These are phyloP conservation scores for Andrena minutula DNA, from an alignment of 2,888 invertebrate genomes.

Conservation along the genomic window DNA sequence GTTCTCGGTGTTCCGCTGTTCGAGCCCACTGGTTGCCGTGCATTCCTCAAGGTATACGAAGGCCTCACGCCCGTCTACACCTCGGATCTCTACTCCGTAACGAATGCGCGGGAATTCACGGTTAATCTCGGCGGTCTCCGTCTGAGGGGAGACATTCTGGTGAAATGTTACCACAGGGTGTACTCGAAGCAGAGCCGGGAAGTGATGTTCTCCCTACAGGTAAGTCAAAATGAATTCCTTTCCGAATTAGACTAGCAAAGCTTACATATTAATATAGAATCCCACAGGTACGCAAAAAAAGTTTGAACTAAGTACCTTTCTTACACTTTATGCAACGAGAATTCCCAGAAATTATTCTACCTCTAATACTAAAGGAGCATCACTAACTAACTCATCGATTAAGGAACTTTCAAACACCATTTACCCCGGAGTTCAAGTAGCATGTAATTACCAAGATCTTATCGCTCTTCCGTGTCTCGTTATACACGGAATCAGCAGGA, in stretches of 20 bases:
- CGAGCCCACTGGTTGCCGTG: conserved; percentile 88
- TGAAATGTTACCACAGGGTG: conserved; percentile 94
- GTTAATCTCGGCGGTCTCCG: conserved; percentile 89
- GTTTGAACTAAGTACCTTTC: too few species aligned
- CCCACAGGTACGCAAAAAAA: too few species aligned
- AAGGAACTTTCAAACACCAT: too few species aligned
- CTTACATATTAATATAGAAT: too few species aligned
- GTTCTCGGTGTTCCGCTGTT: conserved; percentile 94
- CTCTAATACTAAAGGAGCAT: too few species aligned
- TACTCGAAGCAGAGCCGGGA: conserved; percentile 83
- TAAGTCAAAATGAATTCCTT: conserved; percentile 52
- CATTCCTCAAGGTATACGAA: conserved; percentile 95
- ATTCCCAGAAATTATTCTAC: too few species aligned
- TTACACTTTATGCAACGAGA: too few species aligned
- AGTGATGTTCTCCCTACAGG: conserved; percentile 84
- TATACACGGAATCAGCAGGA: conserved; percentile 4
- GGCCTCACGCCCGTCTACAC: conserved; percentile 95
- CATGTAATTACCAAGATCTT: conserved; percentile 41
- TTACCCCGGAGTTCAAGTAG: not conserved
- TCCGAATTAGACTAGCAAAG: conserved; percentile 17
- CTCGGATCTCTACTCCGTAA: conserved; percentile 87
- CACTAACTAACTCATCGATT: too few species aligned
- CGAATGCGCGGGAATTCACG: conserved; percentile 89
- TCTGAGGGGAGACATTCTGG: conserved; percentile 94
- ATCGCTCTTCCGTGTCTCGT: conserved; percentile 43